Evolutionary conservation across 2,888 invertebrate genomes (phyloP), one percentile per base, ranked within the genome.

Genomic region (Eristalinus aeneus): DNA sequence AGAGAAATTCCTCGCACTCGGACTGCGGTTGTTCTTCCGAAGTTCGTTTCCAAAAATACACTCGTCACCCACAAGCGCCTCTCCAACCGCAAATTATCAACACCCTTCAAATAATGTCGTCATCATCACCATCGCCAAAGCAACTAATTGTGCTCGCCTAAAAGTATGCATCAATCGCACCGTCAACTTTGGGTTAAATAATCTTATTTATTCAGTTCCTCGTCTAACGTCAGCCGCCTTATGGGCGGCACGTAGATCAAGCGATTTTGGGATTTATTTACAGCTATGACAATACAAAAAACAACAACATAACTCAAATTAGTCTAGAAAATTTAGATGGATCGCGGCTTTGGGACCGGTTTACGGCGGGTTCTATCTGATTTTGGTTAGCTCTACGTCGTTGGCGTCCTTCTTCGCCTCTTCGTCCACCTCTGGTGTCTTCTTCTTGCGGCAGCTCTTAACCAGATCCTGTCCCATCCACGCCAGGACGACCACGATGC

Each of bases 401-500:
- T 46, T 46, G 1, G n/a, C 46, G 1, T 46, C 46, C 46, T 46
- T 46, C 16, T 16, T 46, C 20, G 12, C 12, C 8, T 39, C 36
- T 1, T 12, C 32, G 32, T 54, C 5, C 31, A 9, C n/a, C 20
- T 6, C 46, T 16, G 46, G 16, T 0, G 53, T 54, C 11, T 76
- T 82, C 32, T 82, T 74, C 22, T 46, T 27, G 63, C 56, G 60
- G 20, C 27, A 65, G 9, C 39, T 54, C 11, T 53, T 68, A 23
- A 67, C 74, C 6, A 77, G 10, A 39, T 90, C 90, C 87, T 96
- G 95, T 3, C 94, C 87, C 1, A 93, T 93, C 96, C 96, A 96
- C 1, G 94, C 94, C 2, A 94, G 89, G 0, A 94, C 94, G 0
- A 95, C 95, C 11, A 94, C 87, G 90, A 94, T 94, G 3, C 95